These are phyloP conservation scores for Dendrophyllia cribrosa DNA, from an alignment of 64 coral and sea anemone genomes.

Conservation along the genomic window DNA sequence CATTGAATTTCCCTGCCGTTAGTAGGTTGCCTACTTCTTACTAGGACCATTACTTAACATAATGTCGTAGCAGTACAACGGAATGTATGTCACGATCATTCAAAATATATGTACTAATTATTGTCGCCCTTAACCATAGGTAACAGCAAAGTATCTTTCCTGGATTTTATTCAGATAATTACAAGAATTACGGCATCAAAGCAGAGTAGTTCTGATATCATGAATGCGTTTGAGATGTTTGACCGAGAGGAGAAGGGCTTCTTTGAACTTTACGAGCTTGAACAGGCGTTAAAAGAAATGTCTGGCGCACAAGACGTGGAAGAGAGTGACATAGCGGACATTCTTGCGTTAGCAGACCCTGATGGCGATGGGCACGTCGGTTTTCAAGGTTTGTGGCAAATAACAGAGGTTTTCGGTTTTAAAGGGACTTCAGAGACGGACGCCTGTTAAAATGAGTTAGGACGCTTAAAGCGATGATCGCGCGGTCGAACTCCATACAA, in stretches of 20 bases:
- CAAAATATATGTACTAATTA: not conserved
- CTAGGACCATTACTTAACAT: no score
- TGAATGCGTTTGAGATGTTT: constrained; percentile 63
- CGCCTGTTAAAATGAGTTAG: no score
- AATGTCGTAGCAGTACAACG: no score
- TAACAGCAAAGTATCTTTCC: constrained; percentile 40
- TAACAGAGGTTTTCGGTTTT: not conserved
- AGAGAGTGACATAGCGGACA: constrained; percentile 51
- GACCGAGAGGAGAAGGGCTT: constrained; percentile 52
- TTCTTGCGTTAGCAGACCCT: constrained; percentile 56
- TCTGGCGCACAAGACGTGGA: not conserved
- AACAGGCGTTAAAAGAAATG: constrained; percentile 41
- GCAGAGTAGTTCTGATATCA: constrained; percentile 46
- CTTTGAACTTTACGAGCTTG: constrained; percentile 41
- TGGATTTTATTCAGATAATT: constrained; percentile 54
- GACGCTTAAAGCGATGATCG: no score
- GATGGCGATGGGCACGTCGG: constrained; percentile 58
- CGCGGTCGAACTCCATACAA: no score
- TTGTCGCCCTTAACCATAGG: not conserved
- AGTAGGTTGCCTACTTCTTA: no score
- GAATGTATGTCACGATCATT: not conserved
- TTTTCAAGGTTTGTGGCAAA: constrained; percentile 52
- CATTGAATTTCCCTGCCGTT: no score
- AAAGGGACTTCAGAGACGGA: no score
- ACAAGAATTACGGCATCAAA: constrained; percentile 15